A percentile compares a stretch with the other conserved stretches of the same genome.
phyloP scores from a whole-genome alignment of 2,888 invertebrate species.

The Agonopterix subpropinquella region DNA sequence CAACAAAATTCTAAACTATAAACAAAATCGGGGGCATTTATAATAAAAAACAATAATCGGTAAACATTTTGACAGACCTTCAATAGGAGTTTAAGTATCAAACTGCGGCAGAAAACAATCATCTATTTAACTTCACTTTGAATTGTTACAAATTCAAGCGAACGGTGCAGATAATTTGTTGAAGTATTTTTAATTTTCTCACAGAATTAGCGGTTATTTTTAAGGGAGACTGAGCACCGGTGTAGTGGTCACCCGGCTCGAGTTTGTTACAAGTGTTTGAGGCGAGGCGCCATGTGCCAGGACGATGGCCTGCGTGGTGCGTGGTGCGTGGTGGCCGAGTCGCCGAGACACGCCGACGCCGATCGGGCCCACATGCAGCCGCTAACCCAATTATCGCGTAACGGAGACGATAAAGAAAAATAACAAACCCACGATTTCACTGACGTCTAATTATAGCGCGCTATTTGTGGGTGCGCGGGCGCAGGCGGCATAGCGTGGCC shows the following conservation, averaged over 20 bases:
- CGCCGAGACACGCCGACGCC: slow-evolving; percentile 71
- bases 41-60: slow-evolving; percentile 1
- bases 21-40: slow-evolving; percentile 1
- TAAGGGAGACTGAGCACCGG: too few relatives aligned
- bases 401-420: slow-evolving; percentile 75
- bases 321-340: slow-evolving; percentile 23
- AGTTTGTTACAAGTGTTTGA: neutral
- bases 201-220: too few relatives aligned
- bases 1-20: slow-evolving; percentile 11
- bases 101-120: too few relatives aligned
- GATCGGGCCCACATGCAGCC: slow-evolving; percentile 69
- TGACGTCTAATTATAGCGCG: slow-evolving; percentile 70
- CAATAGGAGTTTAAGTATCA: neutral
- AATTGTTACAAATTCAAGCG: too few relatives aligned
- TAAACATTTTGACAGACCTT: slow-evolving; percentile 1
- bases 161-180: too few relatives aligned
- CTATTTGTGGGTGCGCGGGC: slow-evolving; percentile 74
- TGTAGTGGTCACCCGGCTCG: too few relatives aligned
- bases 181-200: too few relatives aligned
- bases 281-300: neutral
- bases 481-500: slow-evolving; percentile 71
- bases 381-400: slow-evolving; percentile 75
- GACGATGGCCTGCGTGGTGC: neutral
- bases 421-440: slow-evolving; percentile 76
- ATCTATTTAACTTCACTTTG: too few relatives aligned